Percentiles rank a stretch among this genome's conserved stretches.
Conservation (phyloP, 2,113 vertebrate genomes). For the Leuciscus idus region DNA sequence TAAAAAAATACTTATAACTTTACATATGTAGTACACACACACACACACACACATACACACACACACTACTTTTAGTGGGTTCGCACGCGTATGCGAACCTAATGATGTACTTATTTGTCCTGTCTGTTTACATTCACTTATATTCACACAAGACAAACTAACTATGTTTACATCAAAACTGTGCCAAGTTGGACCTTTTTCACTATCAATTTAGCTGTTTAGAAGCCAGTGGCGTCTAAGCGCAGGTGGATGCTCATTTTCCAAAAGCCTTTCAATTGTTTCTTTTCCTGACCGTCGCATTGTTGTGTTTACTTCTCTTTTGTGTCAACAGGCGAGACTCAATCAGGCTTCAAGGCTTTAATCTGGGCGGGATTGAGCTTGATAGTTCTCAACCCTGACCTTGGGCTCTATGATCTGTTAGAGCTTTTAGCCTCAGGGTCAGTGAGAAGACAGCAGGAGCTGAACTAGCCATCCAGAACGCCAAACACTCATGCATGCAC, state of each 20-base stretch:
- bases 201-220: neutral
- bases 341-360: neutral
- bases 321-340: neutral
- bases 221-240: neutral
- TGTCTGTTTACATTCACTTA: neutral
- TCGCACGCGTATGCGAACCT: no score
- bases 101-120: neutral
- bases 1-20: neutral
- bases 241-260: neutral
- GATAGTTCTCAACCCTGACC: slow-evolving; percentile 37
- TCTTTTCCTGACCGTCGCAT: neutral
- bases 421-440: slow-evolving; percentile 47
- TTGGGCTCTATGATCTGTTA: slow-evolving; percentile 38
- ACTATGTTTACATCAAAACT: neutral
- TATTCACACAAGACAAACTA: neutral
- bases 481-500: slow-evolving; percentile 25
- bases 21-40: no score
- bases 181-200: neutral
- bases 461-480: slow-evolving; percentile 36
- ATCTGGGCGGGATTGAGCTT: slow-evolving; percentile 1
- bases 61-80: no score
- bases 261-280: neutral
- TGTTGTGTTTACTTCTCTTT: slow-evolving; percentile 3
- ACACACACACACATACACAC: no score
- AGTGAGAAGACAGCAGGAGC: slow-evolving; percentile 56